Conservation (phyloP, 2,888 invertebrate genomes). For the Nudaria mundana region DNA sequence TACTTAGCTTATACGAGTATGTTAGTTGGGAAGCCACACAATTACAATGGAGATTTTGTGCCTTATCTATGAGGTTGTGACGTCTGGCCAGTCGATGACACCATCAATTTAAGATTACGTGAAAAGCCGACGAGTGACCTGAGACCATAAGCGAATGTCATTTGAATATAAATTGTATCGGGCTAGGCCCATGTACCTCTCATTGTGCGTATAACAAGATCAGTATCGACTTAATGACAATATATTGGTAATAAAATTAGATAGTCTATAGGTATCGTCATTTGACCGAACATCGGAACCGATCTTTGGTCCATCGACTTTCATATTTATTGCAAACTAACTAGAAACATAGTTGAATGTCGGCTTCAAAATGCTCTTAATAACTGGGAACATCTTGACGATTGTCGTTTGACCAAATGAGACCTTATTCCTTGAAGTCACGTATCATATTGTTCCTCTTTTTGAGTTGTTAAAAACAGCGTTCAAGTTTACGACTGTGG, state of each 20-base stretch:
- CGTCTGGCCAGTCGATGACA: slow-evolving; percentile 53
- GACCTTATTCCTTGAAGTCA: slow-evolving; percentile 53
- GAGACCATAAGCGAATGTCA: slow-evolving; percentile 71
- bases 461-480: slow-evolving; percentile 53
- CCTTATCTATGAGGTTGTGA: slow-evolving; percentile 44
- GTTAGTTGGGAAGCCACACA: slow-evolving; percentile 35
- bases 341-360: slow-evolving; percentile 78
- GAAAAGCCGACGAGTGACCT: slow-evolving; percentile 75
- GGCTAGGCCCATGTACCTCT: slow-evolving; percentile 60
- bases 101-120: slow-evolving; percentile 74
- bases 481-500: slow-evolving; percentile 69
- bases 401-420: slow-evolving; percentile 45
- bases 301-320: slow-evolving; percentile 55
- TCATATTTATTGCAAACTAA: slow-evolving; percentile 76
- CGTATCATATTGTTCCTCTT: slow-evolving; percentile 46
- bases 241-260: slow-evolving; percentile 82
- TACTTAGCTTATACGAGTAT: slow-evolving; percentile 12
- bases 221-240: slow-evolving; percentile 81
- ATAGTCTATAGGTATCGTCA: slow-evolving; percentile 77
- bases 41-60: slow-evolving; percentile 34
- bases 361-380: slow-evolving; percentile 57
- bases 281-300: slow-evolving; percentile 64
- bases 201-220: slow-evolving; percentile 81
- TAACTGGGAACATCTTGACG: slow-evolving; percentile 50
- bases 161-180: slow-evolving; percentile 79